Evolutionary conservation across 2,113 vertebrate genomes (phyloP).

Genomic region (Ptilonorhynchus violaceus): DNA sequence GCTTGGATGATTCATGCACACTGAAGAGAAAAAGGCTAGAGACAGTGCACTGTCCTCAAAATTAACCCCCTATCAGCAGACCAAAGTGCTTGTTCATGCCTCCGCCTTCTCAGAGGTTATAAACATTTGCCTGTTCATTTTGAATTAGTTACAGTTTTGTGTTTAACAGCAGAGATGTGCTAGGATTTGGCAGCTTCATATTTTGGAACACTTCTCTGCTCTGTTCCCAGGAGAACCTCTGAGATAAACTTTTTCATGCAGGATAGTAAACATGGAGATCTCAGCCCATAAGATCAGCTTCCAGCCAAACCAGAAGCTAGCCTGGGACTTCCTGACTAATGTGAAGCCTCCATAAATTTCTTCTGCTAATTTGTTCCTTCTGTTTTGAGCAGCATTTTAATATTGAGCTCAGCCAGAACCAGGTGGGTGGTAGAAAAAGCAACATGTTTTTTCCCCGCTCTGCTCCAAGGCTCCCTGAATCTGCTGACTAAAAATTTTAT

Average conservation of each 20-base stretch:
- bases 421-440: neutral
- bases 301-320: neutral
- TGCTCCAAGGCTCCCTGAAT: neutral
- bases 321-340: neutral
- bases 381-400: slow-evolving; percentile 4
- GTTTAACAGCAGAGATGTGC: neutral
- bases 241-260: neutral
- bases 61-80: neutral
- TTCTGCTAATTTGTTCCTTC: neutral
- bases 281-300: neutral
- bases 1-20: neutral
- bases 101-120: neutral
- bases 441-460: neutral
- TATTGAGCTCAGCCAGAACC: neutral
- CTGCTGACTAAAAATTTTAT: neutral
- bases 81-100: neutral
- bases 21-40: neutral
- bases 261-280: neutral
- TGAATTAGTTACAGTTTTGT: neutral
- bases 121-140: neutral
- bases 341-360: neutral
- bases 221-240: neutral
- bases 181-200: neutral
- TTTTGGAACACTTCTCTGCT: neutral
- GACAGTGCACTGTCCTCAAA: neutral